A percentile compares a stretch with the other conserved stretches of the same genome.
phyloP scores from a whole-genome alignment of 2,888 invertebrate genomes.

The Thereva unica region DNA sequence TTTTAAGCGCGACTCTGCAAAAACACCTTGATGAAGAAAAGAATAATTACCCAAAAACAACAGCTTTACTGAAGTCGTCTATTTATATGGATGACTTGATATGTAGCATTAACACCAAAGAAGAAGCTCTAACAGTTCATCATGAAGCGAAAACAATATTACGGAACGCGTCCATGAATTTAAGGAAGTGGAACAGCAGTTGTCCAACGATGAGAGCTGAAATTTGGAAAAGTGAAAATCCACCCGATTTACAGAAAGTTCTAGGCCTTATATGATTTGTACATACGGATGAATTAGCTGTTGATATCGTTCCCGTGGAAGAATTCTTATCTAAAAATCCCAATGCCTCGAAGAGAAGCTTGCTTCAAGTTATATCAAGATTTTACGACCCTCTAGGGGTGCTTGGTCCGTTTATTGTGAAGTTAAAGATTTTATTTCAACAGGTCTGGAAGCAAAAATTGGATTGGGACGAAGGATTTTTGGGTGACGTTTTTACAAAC shows the following conservation, averaged over 20 bases:
- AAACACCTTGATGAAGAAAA: neutral
- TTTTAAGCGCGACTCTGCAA: neutral
- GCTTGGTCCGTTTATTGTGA: conserved; percentile 8
- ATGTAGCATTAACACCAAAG: conserved; percentile 13
- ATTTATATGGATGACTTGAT: conserved; percentile 27
- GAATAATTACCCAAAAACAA: conserved; percentile 13
- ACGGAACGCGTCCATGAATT: conserved; percentile 24
- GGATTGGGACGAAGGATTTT: conserved; percentile 30
- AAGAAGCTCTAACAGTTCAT: neutral
- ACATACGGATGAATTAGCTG: conserved; percentile 26
- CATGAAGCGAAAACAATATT: conserved; percentile 10
- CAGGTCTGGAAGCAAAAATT: conserved; percentile 21
- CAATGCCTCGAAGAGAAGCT: conserved; percentile 13
- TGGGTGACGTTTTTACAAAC: conserved; percentile 10
- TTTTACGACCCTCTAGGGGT: conserved; percentile 29
- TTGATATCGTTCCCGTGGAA: conserved; percentile 24
- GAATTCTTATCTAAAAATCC: conserved; percentile 5
- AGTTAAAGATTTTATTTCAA: conserved; percentile 31
- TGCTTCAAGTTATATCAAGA: conserved; percentile 23
- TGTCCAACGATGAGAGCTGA: neutral
- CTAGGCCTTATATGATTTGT: conserved; percentile 27
- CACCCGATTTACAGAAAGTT: conserved; percentile 16
- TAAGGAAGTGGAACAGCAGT: conserved; percentile 32
- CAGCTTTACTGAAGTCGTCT: neutral
- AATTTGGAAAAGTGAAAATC: neutral